Conservation (phyloP, 1,140 invertebrate species). For the Ceratosolen solmsi region DNA sequence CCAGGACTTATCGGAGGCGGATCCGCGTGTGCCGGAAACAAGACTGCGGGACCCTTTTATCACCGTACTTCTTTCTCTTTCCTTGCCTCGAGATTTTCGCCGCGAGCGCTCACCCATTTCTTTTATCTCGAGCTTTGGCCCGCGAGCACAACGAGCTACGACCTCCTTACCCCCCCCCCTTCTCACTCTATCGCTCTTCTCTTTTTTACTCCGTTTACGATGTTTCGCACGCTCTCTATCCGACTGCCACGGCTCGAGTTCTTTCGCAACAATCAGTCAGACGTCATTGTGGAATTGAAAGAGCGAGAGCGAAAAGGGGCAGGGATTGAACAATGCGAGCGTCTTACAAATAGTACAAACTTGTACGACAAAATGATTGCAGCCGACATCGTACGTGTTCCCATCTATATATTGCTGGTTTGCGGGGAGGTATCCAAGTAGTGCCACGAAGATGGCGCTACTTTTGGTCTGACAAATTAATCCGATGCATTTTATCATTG, state of each 20-base stretch:
- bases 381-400: not conserved
- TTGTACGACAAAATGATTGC: constrained; percentile 38
- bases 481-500: constrained; percentile 47
- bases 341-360: constrained; percentile 47
- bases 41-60: constrained; percentile 6
- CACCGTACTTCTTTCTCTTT: not conserved
- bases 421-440: constrained; percentile 6
- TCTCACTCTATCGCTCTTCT: not conserved
- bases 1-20: constrained; percentile 44
- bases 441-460: constrained; percentile 43
- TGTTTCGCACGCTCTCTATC: not conserved
- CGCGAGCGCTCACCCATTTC: not conserved
- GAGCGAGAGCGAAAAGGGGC: not conserved
- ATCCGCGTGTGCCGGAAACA: constrained; percentile 48
- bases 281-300: not conserved
- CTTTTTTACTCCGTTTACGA: not conserved
- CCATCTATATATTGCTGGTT: constrained; percentile 27
- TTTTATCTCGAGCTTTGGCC: not conserved
- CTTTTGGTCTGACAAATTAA: constrained; percentile 51
- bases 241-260: not conserved
- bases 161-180: constrained; percentile 30
- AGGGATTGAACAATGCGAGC: constrained; percentile 15
- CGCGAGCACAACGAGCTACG: constrained; percentile 28
- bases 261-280: constrained; percentile 37
- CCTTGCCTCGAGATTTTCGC: not conserved